These are phyloP conservation scores for Radopholus similis DNA, from an alignment of 1,140 invertebrate genomes.

Conservation along the genomic window DNA sequence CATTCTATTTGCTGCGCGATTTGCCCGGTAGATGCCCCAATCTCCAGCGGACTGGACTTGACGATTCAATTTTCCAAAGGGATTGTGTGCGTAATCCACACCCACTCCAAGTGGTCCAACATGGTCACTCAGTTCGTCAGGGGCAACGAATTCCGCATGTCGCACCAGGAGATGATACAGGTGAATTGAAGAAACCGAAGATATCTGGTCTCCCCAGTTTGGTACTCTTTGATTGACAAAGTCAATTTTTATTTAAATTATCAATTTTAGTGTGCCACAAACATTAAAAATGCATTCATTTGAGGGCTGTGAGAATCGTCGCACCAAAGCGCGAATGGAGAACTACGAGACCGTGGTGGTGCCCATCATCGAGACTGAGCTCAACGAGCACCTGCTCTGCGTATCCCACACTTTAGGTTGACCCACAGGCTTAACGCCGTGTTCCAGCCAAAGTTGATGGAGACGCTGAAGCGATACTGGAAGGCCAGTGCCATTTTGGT, in stretches of 20 bases:
- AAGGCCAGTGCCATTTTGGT: slow-evolving; percentile 89
- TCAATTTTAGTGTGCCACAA: too few species aligned
- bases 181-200: too few species aligned
- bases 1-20: not conserved
- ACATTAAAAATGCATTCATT: too few species aligned
- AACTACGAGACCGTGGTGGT: slow-evolving; percentile 88
- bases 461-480: slow-evolving; percentile 78
- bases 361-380: slow-evolving; percentile 95
- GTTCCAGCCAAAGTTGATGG: slow-evolving; percentile 80
- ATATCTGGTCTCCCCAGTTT: too few species aligned
- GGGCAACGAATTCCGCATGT: slow-evolving; percentile 79
- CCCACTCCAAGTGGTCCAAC: slow-evolving; percentile 85
- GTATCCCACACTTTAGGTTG: slow-evolving; percentile 6
- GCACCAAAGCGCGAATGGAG: slow-evolving; percentile 69
- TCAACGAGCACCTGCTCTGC: slow-evolving; percentile 79
- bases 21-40: not conserved
- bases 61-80: not conserved
- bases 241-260: not conserved
- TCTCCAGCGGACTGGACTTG: not conserved
- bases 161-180: slow-evolving; percentile 97
- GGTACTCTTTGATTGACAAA: too few species aligned
- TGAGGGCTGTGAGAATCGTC: slow-evolving; percentile 70
- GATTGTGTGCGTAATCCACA: slow-evolving; percentile 66
- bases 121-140: slow-evolving; percentile 73
- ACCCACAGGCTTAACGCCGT: slow-evolving; percentile 57